Evolutionary conservation across 2,113 vertebrate species (phyloP).

Genomic region (Tauraco erythrolophus): DNA sequence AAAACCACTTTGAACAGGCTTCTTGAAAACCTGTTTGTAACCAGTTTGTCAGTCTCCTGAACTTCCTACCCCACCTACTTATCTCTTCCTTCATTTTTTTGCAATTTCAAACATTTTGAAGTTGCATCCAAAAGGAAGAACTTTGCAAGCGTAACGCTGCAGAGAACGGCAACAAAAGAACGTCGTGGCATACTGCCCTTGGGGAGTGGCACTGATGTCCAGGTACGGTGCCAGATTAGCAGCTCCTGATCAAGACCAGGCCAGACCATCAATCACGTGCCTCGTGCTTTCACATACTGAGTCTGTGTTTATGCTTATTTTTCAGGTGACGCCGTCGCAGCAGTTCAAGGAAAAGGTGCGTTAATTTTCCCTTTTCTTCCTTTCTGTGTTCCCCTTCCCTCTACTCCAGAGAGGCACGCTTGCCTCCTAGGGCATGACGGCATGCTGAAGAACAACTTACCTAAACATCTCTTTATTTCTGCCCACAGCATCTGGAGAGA

Average conservation of each 20-base stretch:
- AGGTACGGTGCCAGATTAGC: not conserved
- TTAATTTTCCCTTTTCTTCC: not conserved
- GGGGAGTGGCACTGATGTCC: not conserved
- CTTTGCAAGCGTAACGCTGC: not conserved
- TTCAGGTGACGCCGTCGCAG: not conserved
- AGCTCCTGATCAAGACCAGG: too few relatives aligned
- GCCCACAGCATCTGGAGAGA: not conserved
- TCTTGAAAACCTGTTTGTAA: not conserved
- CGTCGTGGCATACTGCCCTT: fast-evolving
- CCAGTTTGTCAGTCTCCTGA: not conserved
- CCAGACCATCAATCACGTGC: fast-evolving
- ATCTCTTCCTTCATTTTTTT: not conserved
- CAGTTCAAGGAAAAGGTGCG: fast-evolving
- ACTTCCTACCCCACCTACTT: not conserved
- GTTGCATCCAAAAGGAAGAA: not conserved
- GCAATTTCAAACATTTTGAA: not conserved
- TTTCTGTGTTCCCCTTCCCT: not conserved
- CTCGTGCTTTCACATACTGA: not conserved
- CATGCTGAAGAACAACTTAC: not conserved
- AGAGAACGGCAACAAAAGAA: not conserved
- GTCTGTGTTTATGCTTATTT: not conserved
- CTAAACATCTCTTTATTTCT: not conserved
- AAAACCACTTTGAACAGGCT: not conserved
- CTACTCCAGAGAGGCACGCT: not conserved
- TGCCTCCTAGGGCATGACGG: fast-evolving